Base-by-base conservation (phyloP, 1,140 invertebrate species). In the Maniola jurtina region DNA sequence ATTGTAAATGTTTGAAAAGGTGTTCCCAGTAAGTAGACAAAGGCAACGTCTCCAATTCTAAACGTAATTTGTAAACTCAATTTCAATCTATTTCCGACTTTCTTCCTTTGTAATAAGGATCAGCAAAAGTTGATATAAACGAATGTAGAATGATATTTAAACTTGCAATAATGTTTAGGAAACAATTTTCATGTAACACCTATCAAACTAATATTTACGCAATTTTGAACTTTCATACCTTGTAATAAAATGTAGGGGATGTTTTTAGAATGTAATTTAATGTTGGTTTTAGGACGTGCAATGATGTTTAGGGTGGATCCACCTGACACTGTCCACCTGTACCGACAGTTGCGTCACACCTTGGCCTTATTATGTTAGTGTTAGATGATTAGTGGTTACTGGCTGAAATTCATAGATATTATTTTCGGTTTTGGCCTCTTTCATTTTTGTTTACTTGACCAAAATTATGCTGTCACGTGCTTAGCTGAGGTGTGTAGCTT, bases 301-400 rank as follows among this genome's bases (percentile, higher is more conserved):
- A 47, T 54, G 60, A 40, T 68, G 68, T 70, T 79, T 77, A 77
- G 75, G 76, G 79, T 76, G 71, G 64, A 68, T 76, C 73, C 83
- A 86, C 80, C 83, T 86, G 83, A 84, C 76, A 60, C 15, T 34
- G 57, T 50, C 76, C 82, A 84, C 82, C 84, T 86, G 84, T 86
- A 82, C 68, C 58, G 81, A 76, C 80, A 83, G 80, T 84, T 84
- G 77, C 79, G 74, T 84, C 75, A 82, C 78, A 80, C 74, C 75
- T 82, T 79, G 70, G 66, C 60, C 59, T 61, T 70, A 71, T 76
- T 73, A 62, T 15, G 15, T 47, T 47, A 16, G 36, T 35, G 25
- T 35, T 57, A 40, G 36, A 40, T 11, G 55, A 38, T 40, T 38
- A 40, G 55, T 38, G 14, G 48, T 47, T 47, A n/a, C 45, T 50